Base-by-base conservation (phyloP, 2,113 vertebrate genomes). In the Indicator indicator region DNA sequence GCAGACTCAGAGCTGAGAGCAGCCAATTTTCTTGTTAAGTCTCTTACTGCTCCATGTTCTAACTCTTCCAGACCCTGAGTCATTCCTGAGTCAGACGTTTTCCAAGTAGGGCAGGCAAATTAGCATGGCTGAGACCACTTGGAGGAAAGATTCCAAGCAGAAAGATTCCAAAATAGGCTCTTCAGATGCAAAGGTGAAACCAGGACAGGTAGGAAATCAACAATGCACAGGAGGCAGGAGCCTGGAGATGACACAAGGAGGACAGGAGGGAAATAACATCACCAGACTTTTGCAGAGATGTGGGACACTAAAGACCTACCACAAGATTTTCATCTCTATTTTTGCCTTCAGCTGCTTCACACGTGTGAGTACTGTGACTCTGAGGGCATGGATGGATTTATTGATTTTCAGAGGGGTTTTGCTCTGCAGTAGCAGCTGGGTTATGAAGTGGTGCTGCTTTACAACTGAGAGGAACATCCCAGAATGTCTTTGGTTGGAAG, bases 131-230 rank as follows among this genome's bases (percentile, higher is more conserved):
- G 50, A 73, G 86, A 82, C 30, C 71, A 64, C 77, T 64, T 23
- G 23, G 58, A 88, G 75, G 70, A 56, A 73, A 94, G 67, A 71
- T 91, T 88, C 72, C 16, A 82, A 69, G 85, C 52, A 78, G 59
- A n/a, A n/a, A n/a, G n/a, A n/a, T n/a, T 67, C 36, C 55, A 79
- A 92, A 97, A 91, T 82, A 94, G 79, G 46, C 56, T 32, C 42
- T 74, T 60, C 28, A 88, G 65, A 56, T 72, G 38, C 50, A 78
- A 59, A 60, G 62, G 68, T 58, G 75, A 86, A 94, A 78, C 9
- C 65, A 95, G 88, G 82, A n/a, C 91, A 88, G 78, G 87, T 94
- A 80, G 92, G 69, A 91, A 94, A 83, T 90, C 91, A 95, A 95
- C 73, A 90, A 85, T 16, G 67, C 71, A 56, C 68, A 75, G 83